Evolutionary conservation across 2,113 vertebrate genomes (phyloP).

Genomic region (Varanus komodoensis): DNA sequence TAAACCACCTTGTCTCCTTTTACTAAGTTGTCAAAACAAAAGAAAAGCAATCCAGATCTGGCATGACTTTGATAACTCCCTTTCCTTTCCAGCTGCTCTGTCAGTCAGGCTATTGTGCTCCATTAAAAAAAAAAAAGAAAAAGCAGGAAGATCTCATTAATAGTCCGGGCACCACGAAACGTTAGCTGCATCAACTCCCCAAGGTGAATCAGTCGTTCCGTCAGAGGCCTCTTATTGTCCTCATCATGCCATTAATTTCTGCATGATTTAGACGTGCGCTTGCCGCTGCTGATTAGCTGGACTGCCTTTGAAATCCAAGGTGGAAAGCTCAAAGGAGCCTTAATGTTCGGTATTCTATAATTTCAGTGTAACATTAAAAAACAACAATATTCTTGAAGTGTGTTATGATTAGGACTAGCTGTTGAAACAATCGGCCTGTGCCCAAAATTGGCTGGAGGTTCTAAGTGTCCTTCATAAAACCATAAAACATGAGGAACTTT

Average conservation of each 20-base stretch:
- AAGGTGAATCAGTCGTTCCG: conserved; percentile 36
- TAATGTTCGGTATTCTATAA: background rate
- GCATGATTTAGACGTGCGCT: conserved; percentile 44
- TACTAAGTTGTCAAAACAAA: conserved; percentile 39
- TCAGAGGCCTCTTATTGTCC: conserved; percentile 42
- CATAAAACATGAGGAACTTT: background rate
- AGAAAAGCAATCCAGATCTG: background rate
- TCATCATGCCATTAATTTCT: conserved; percentile 47
- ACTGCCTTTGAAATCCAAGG: background rate
- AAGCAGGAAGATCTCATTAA: conserved; percentile 5
- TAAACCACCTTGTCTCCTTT: conserved; percentile 19
- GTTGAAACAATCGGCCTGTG: background rate
- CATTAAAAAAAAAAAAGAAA: background rate
- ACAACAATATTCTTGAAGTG: background rate
- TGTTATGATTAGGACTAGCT: background rate
- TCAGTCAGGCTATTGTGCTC: background rate
- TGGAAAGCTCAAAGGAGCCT: background rate
- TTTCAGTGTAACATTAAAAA: background rate
- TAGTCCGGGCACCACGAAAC: conserved; percentile 9
- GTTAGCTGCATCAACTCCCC: conserved; percentile 21
- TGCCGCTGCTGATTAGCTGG: conserved; percentile 8
- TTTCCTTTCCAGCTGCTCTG: conserved; percentile 1
- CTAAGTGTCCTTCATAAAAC: background rate
- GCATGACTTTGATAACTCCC: conserved; percentile 3
- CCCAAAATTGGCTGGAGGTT: background rate